phyloP scores from a whole-genome alignment of 2,888 invertebrate genomes.

The Microctonus aethiopoides region DNA sequence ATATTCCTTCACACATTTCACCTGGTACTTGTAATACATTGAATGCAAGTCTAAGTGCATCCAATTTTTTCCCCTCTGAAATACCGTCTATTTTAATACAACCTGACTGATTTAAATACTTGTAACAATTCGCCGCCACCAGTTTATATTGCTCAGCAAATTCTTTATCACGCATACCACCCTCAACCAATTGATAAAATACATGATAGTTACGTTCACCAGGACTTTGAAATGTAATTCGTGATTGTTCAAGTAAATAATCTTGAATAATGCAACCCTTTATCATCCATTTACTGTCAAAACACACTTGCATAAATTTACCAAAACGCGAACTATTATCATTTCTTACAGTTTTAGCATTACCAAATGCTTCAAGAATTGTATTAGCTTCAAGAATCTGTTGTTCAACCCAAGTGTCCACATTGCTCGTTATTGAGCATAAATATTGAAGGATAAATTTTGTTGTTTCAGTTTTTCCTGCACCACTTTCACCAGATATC shows the following conservation, averaged over 20 bases:
- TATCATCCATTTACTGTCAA: constrained; percentile 89
- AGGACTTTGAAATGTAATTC: constrained; percentile 89
- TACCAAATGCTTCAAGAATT: constrained; percentile 92
- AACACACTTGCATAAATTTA: constrained; percentile 95
- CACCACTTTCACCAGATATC: constrained; percentile 93
- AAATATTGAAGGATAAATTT: constrained; percentile 92
- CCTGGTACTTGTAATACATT: constrained; percentile 88
- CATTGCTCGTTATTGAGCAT: constrained; percentile 86
- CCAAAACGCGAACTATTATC: constrained; percentile 94
- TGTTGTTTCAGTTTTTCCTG: constrained; percentile 94
- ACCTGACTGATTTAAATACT: constrained; percentile 85
- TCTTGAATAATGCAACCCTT: constrained; percentile 92
- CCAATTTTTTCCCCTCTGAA: constrained; percentile 78
- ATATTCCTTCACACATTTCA: constrained; percentile 89
- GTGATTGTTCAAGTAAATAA: constrained; percentile 88
- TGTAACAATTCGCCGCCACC: constrained; percentile 80
- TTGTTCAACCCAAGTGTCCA: constrained; percentile 93
- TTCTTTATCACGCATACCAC: constrained; percentile 83
- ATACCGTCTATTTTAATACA: constrained; percentile 76
- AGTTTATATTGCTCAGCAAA: constrained; percentile 80
- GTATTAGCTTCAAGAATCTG: constrained; percentile 95
- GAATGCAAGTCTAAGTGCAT: constrained; percentile 87
- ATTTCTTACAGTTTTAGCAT: constrained; percentile 92
- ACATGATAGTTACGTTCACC: constrained; percentile 93
- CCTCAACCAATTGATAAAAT: constrained; percentile 90